Evolutionary conservation across 2,113 vertebrate species (phyloP), one percentile per base, ranked within the genome.

Genomic region (Catharus minimus): DNA sequence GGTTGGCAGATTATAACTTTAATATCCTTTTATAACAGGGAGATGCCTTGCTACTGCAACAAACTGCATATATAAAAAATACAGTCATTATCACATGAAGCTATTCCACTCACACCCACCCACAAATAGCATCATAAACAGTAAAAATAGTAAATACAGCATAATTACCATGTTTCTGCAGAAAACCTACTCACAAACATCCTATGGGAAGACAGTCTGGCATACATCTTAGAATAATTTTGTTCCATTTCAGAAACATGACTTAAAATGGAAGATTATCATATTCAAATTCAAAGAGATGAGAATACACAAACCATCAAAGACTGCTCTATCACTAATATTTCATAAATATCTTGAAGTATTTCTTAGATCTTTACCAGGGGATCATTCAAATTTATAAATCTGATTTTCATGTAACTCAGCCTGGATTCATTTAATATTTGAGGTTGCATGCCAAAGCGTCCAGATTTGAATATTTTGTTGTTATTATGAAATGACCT

Each of bases 71-170:
- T 60, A 65, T 36, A 62, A 58, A 62, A 81, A 66, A 32, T 24
- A 23, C 15, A 93, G 21, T 38, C 28, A n/a, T 58, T 79, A 62
- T 67, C 65, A 52, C 41, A 72, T 49, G 23, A 49, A 90, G 28
- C 10, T 87, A 44, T 75, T 96, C 41, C 36, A 21, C 41, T 84
- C 62, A 78, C 52, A 92, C 12, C 9, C 68, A 82, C 55, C 38
- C 65, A 76, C 64, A 30, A 83, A 44, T 50, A 88, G 57, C 39
- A 81, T 46, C 43, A 88, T 58, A 92, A 95, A 88, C 60, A 94
- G 69, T 69, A 88, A 86, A 86, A 92, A 85, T 53, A 75, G 69
- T 89, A 95, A 95, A 94, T 84, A 91, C 11, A 84, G 46, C 41
- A 82, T 89, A 82, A 88, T 92, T 84, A 82, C 57, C 32, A n/a